Evolutionary conservation across 2,113 vertebrate genomes (phyloP), one percentile per base, ranked within the genome.

Genomic region (Daubentonia madagascariensis): DNA sequence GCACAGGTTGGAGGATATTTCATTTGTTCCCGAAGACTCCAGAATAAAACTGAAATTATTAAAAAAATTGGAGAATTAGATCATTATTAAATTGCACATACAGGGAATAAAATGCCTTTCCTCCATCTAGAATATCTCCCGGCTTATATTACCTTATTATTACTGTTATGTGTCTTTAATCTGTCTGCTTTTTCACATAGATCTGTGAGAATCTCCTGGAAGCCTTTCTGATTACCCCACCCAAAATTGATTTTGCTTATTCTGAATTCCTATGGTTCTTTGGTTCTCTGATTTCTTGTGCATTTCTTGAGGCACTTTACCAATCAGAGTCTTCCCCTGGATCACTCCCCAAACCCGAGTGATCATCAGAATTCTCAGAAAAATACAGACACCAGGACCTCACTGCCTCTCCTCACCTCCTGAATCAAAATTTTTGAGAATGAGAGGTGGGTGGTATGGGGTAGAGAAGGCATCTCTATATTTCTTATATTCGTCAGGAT

Each of bases 361-460:
- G 18, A 50, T 63, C 28, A 79, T 45, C 3, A 54, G n/a, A 92
- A 95, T 57, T 61, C 63, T 93, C 40, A 78, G 81, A 65, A 83
- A 96, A 97, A 57, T 23, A 52, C 10, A 57, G n/a, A 80, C 68
- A 25, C 23, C 40, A 90, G 40, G 14, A 91, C 22, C 22, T 13
- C 5, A 54, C 7, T 59, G 14, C 40, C 52, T 72, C 23, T 78
- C 61, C 23, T 72, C 81, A 78, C 25, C 25, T 86, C 65, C 35
- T 48, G 8, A 96, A 43, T 92, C 43, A 94, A 73, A 85, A 88
- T 78, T 87, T 85, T 80, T 97, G 23, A n/a, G 20, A 88, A 16
- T 43, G 30, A 61, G 22, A 4, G 13, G 8, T 30, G 32, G 23
- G 23, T 32, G 8, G 30, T 6, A 37, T 61, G 20, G 16, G 12